phyloP scores from a whole-genome alignment of 2,888 invertebrate genomes.

The Athripsodes cinereus region DNA sequence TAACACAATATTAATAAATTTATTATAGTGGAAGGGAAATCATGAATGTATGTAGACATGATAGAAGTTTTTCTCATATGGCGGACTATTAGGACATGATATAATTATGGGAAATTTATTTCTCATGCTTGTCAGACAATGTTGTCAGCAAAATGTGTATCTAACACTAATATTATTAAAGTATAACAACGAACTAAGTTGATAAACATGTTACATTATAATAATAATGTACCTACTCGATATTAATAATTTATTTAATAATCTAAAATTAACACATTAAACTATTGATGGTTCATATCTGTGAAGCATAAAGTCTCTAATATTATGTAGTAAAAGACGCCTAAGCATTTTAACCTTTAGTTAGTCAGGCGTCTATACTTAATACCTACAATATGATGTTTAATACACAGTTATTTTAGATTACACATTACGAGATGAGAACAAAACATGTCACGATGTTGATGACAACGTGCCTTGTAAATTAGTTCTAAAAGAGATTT shows the following conservation, averaged over 20 bases:
- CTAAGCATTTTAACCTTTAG: not conserved
- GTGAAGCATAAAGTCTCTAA: not conserved
- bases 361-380: not conserved
- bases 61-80: not conserved
- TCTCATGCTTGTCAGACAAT: not conserved
- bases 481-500: not conserved
- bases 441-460: not conserved
- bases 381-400: not conserved
- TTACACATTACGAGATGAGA: not conserved
- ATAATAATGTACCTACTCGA: not conserved
- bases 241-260: not conserved
- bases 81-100: not conserved
- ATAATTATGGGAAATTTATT: not conserved
- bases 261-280: conserved; percentile 1
- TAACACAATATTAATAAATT: too few species aligned
- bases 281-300: not conserved
- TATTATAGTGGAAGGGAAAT: too few species aligned
- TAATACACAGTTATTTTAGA: not conserved
- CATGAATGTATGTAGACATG: too few species aligned
- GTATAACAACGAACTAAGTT: not conserved
- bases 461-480: not conserved
- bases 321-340: too few species aligned
- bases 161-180: not conserved
- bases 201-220: not conserved
- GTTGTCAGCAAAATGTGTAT: not conserved